Percentiles rank a stretch among this genome's conserved stretches.
These are phyloP conservation scores for Mus pahari DNA, from an alignment of 2,113 vertebrate species.

Conservation along the genomic window DNA sequence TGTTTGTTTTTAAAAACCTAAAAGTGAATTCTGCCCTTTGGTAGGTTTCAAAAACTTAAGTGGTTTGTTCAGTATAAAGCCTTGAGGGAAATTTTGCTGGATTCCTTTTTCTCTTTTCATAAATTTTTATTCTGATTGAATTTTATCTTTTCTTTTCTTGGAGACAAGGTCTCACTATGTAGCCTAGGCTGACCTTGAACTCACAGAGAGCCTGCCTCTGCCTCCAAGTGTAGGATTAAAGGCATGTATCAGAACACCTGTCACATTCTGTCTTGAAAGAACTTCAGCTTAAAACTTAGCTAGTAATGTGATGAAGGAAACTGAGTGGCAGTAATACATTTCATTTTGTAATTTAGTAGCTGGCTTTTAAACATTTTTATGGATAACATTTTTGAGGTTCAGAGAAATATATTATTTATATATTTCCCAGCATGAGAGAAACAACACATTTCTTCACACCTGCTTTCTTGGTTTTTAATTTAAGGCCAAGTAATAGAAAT, in stretches of 20 bases:
- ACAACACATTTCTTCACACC: constrained; percentile 42
- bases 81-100: background rate
- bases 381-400: constrained; percentile 52
- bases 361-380: constrained; percentile 36
- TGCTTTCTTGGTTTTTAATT: constrained; percentile 71
- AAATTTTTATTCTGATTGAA: constrained; percentile 57
- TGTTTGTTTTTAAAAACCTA: constrained; percentile 55
- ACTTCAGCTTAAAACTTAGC: constrained; percentile 60
- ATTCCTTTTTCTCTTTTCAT: constrained; percentile 62
- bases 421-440: constrained; percentile 10
- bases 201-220: background rate
- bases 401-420: background rate
- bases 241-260: background rate
- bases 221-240: background rate
- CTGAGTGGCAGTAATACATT: constrained; percentile 44
- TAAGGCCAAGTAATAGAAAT: constrained; percentile 64
- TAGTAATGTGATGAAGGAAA: constrained; percentile 26
- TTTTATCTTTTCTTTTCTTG: background rate
- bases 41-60: background rate
- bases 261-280: constrained; percentile 52
- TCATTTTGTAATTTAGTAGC: constrained; percentile 56
- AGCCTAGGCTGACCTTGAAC: background rate
- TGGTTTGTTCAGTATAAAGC: background rate
- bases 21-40: constrained; percentile 53
- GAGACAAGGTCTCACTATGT: background rate